phyloP scores from a whole-genome alignment of 2,888 invertebrate genomes.

The Tromatobia lineatoria region DNA sequence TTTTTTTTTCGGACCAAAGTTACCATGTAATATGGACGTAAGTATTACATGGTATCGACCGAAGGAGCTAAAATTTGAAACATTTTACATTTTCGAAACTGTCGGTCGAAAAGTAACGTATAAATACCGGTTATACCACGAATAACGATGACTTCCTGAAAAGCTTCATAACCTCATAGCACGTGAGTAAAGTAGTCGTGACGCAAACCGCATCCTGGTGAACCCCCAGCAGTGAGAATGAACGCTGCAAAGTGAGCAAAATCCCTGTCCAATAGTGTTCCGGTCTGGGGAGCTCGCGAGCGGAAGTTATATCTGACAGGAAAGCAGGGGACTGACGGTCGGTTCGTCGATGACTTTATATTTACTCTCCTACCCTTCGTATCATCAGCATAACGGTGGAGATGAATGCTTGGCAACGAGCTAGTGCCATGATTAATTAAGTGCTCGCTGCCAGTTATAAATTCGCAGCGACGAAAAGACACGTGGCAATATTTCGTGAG shows the following conservation, averaged over 20 bases:
- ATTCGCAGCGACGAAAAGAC: not conserved
- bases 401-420: not conserved
- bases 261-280: constrained; percentile 60
- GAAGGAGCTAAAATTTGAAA: too few relatives aligned
- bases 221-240: constrained; percentile 51
- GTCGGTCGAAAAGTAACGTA: too few relatives aligned
- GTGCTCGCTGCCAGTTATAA: not conserved
- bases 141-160: not conserved
- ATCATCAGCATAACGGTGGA: not conserved
- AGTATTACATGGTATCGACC: too few relatives aligned
- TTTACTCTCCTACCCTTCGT: constrained; percentile 47
- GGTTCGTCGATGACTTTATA: constrained; percentile 54
- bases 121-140: too few relatives aligned
- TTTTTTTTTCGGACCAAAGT: too few relatives aligned
- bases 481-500: not conserved
- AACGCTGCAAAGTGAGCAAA: constrained; percentile 50
- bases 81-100: too few relatives aligned
- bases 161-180: not conserved
- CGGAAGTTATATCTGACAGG: constrained; percentile 64
- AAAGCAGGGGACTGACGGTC: constrained; percentile 28
- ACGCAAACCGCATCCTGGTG: constrained; percentile 62
- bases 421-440: not conserved
- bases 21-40: too few relatives aligned
- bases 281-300: constrained; percentile 62
- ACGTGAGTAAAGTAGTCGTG: constrained; percentile 33